A percentile compares a stretch with the other conserved stretches of the same genome.
phyloP scores from a whole-genome alignment of 2,797 vertebrate species.

The Argya squamiceps region DNA sequence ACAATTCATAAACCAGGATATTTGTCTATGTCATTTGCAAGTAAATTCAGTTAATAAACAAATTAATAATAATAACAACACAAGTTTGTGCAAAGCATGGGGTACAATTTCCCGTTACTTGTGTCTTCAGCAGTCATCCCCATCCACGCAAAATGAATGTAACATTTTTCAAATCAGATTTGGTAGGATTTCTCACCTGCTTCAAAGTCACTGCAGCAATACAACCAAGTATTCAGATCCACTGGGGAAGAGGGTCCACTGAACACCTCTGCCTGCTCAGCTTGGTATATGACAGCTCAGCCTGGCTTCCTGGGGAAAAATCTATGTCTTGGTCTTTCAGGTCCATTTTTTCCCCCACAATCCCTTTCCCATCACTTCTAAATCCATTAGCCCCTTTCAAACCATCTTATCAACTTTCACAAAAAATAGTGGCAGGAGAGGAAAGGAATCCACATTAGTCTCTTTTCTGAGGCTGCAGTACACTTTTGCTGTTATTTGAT shows the following conservation, averaged over 20 bases:
- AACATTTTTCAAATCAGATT: background rate
- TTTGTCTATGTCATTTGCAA: background rate
- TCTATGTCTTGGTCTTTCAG: background rate
- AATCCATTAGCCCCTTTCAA: background rate
- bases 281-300: background rate
- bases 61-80: background rate
- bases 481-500: background rate
- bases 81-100: background rate
- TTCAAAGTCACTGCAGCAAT: background rate
- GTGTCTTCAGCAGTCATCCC: background rate
- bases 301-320: background rate
- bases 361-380: background rate
- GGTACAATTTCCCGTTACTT: background rate
- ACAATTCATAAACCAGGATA: background rate
- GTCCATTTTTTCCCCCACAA: background rate
- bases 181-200: background rate
- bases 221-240: background rate
- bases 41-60: background rate
- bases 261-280: background rate
- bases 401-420: background rate
- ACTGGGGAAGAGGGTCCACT: background rate
- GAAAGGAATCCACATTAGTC: background rate
- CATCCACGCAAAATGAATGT: background rate
- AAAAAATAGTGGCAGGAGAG: background rate
- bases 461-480: background rate